Conservation (phyloP, 2,113 vertebrate genomes). For the Epinephelus cyanopodus region DNA sequence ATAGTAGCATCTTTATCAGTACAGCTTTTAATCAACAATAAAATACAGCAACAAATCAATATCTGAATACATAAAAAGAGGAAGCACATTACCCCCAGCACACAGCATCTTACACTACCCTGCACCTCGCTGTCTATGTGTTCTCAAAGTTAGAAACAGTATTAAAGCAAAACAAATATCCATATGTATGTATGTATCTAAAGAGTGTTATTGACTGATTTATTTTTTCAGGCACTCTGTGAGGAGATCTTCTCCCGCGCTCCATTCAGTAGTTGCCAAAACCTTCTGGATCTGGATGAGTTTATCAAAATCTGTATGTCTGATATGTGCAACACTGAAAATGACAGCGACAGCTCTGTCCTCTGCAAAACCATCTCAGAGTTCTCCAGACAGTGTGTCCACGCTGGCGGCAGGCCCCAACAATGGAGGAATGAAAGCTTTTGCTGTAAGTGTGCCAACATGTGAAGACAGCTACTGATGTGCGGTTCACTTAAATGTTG, state of each 20-base stretch:
- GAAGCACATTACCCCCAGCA: no score
- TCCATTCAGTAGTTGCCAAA: constrained; percentile 84
- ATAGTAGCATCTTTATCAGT: no score
- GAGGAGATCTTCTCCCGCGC: constrained; percentile 74
- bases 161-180: no score
- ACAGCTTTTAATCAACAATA: no score
- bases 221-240: constrained; percentile 77
- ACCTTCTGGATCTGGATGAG: constrained; percentile 79
- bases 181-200: no score
- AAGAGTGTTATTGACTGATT: no score
- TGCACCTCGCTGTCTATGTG: background rate
- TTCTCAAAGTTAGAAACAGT: no score
- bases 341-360: constrained; percentile 31
- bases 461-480: accelerated
- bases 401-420: constrained; percentile 86
- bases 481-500: background rate
- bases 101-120: background rate
- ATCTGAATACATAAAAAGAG: no score
- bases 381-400: constrained; percentile 92
- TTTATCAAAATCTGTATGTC: constrained; percentile 87
- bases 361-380: constrained; percentile 90
- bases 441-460: constrained; percentile 84
- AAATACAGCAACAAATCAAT: no score
- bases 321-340: constrained; percentile 85
- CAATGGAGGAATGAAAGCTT: constrained; percentile 88